Evolutionary conservation across 2,797 vertebrate species (phyloP).

Genomic region (Loris lydekkerianus): DNA sequence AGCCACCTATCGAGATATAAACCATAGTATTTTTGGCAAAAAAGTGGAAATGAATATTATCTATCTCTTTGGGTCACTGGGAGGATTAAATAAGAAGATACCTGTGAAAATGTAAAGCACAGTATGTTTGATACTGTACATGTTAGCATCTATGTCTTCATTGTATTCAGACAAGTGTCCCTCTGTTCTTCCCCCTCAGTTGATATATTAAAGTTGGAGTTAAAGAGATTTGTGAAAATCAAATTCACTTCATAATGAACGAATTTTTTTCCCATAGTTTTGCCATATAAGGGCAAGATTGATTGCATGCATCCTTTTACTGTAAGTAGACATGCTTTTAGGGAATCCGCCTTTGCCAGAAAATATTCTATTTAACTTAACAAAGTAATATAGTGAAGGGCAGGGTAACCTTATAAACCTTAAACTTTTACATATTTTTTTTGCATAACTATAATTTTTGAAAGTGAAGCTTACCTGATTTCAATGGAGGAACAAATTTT

Average conservation of each 20-base stretch:
- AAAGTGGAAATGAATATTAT: background rate
- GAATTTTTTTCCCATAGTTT: background rate
- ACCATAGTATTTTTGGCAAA: background rate
- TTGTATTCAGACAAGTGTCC: background rate
- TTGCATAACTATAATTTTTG: background rate
- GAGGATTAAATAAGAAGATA: background rate
- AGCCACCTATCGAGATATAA: background rate
- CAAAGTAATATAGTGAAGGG: conserved; percentile 1
- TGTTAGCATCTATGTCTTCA: background rate
- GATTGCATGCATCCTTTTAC: conserved; percentile 1
- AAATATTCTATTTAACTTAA: conserved; percentile 7
- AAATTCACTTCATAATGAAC: conserved; percentile 2
- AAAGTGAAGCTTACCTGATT: conserved; percentile 50
- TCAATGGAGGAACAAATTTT: background rate
- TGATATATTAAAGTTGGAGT: background rate
- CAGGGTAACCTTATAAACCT: background rate
- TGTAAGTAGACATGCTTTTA: background rate
- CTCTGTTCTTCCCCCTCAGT: conserved; percentile 14
- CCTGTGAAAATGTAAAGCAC: background rate
- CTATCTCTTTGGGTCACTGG: background rate
- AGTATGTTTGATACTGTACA: background rate
- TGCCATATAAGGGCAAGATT: background rate
- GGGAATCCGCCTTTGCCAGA: background rate
- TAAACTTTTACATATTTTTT: background rate
- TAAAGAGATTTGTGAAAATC: background rate